phyloP scores from a whole-genome alignment of 2,888 invertebrate species.

The Pseudanteris insignis region DNA sequence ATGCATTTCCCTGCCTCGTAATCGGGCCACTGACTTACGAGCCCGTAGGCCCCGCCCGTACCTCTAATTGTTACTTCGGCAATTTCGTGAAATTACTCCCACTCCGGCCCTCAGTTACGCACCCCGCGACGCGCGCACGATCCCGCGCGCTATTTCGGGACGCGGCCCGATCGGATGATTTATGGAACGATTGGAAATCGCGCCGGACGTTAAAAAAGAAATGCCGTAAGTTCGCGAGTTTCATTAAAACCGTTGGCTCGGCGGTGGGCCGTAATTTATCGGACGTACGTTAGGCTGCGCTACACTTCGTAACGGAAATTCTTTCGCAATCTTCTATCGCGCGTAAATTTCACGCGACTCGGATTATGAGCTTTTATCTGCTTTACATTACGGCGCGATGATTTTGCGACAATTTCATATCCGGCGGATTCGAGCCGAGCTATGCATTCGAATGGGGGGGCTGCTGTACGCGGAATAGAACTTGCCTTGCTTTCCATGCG shows the following conservation, averaged over 20 bases:
- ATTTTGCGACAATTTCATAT: constrained; percentile 5
- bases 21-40: constrained; percentile 48
- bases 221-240: constrained; percentile 32
- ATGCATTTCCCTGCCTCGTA: constrained; percentile 54
- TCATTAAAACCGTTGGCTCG: constrained; percentile 27
- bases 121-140: constrained; percentile 7
- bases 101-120: constrained; percentile 34
- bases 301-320: constrained; percentile 29
- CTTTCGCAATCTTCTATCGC: constrained; percentile 16
- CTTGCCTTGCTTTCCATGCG: too few relatives aligned
- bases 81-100: constrained; percentile 54
- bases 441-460: too few relatives aligned
- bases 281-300: constrained; percentile 25
- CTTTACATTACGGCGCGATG: constrained; percentile 18
- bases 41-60: constrained; percentile 50
- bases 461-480: too few relatives aligned
- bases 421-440: neutral
- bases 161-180: constrained; percentile 23
- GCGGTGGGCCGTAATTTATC: constrained; percentile 32
- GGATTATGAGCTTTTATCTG: constrained; percentile 29
- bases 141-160: constrained; percentile 20
- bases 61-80: constrained; percentile 54
- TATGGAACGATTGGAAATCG: constrained; percentile 36
- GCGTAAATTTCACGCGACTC: constrained; percentile 17
- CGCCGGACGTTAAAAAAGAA: constrained; percentile 13